A percentile compares a stretch with the other conserved stretches of the same genome.
phyloP scores from a whole-genome alignment of 2,888 invertebrate species.

The Balanococcus diminutus region DNA sequence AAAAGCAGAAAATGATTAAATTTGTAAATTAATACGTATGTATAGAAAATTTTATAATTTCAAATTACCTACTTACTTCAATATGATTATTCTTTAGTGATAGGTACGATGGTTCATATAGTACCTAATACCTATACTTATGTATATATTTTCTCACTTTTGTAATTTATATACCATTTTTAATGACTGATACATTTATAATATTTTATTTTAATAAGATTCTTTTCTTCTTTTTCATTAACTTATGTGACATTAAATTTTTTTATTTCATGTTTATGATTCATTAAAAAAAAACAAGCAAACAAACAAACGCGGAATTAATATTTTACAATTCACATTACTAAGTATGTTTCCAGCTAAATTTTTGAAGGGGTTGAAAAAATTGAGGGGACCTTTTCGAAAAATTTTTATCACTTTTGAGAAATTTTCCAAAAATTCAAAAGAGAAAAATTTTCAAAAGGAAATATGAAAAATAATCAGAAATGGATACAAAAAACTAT shows the following conservation, averaged over 20 bases:
- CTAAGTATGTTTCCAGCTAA: too few relatives aligned
- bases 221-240: constrained; percentile 10
- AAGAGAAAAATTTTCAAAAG: too few relatives aligned
- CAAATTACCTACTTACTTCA: neutral
- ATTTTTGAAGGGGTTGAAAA: too few relatives aligned
- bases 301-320: too few relatives aligned
- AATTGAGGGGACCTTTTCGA: too few relatives aligned
- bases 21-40: neutral
- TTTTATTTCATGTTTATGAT: neutral
- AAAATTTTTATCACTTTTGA: too few relatives aligned
- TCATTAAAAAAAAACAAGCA: neutral
- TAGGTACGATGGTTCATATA: neutral
- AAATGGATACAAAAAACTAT: too few relatives aligned
- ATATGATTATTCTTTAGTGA: too few relatives aligned
- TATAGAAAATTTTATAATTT: neutral
- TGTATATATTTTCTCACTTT: constrained; percentile 43
- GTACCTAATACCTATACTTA: neutral
- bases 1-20: neutral
- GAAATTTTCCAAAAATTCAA: too few relatives aligned
- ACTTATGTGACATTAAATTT: neutral
- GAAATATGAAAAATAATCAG: too few relatives aligned
- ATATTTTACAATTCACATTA: too few relatives aligned
- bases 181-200: constrained; percentile 48
- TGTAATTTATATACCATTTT: constrained; percentile 47
- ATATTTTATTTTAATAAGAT: constrained; percentile 13